Conservation (phyloP, 30 jellyfish, hydroid and myxozoan species). For the Clytia hemisphaerica region DNA sequence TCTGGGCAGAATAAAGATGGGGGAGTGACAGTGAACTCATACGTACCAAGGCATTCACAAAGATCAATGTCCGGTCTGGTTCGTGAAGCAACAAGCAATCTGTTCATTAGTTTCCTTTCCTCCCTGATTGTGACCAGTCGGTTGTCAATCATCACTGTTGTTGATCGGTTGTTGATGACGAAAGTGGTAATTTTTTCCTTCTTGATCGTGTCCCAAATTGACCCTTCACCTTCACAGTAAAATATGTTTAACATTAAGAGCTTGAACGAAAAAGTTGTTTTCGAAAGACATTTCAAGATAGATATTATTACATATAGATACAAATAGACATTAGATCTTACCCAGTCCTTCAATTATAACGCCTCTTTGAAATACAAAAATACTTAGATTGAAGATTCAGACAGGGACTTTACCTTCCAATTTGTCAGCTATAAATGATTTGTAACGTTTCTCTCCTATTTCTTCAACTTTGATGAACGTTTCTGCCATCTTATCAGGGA, state of each 20-base stretch:
- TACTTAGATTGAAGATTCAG: too few relatives aligned
- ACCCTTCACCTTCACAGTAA: too few relatives aligned
- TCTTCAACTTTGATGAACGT: neutral
- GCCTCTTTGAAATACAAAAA: too few relatives aligned
- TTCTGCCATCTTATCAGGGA: neutral
- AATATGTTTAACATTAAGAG: too few relatives aligned
- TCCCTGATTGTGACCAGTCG: neutral
- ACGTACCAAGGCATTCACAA: neutral
- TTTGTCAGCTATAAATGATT: too few relatives aligned
- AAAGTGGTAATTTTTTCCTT: neutral
- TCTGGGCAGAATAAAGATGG: neutral
- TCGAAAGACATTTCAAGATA: too few relatives aligned
- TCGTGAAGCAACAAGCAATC: conserved; percentile 1
- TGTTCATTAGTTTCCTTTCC: neutral
- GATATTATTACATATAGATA: too few relatives aligned
- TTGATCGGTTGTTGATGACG: neutral
- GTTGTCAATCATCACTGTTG: neutral
- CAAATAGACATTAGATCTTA: too few relatives aligned
- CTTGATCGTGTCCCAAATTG: neutral
- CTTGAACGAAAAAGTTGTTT: too few relatives aligned
- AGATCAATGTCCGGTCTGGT: neutral
- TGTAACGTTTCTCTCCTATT: too few relatives aligned
- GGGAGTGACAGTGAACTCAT: neutral
- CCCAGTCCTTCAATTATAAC: neutral
- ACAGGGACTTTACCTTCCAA: too few relatives aligned